Conservation (phyloP, 2,113 vertebrate genomes). For the Abramis brama region DNA sequence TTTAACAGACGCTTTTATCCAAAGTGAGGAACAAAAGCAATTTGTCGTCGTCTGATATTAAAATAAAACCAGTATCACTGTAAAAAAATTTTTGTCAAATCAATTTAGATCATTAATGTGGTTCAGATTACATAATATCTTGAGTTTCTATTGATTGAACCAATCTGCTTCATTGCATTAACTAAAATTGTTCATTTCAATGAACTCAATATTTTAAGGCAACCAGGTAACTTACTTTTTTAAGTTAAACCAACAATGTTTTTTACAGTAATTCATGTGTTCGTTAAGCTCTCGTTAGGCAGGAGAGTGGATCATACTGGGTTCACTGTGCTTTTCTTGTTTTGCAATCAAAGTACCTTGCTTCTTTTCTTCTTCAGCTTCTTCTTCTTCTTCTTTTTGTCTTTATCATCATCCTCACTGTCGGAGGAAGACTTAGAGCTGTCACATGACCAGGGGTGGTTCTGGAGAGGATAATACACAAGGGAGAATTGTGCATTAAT, state of each 20-base stretch:
- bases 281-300: not conserved
- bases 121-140: too few species aligned
- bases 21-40: not conserved
- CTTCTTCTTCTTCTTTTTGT: conserved; percentile 32
- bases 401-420: conserved; percentile 16
- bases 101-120: too few species aligned
- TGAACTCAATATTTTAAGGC: too few species aligned
- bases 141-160: too few species aligned
- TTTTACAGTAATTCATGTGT: not conserved
- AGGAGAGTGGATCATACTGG: not conserved
- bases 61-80: not conserved
- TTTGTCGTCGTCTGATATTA: not conserved
- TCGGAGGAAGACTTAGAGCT: conserved; percentile 43
- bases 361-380: conserved; percentile 40
- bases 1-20: not conserved
- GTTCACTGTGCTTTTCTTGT: not conserved
- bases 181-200: too few species aligned
- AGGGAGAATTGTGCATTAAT: not conserved
- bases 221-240: too few species aligned
- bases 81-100: too few species aligned
- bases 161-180: too few species aligned
- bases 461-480: not conserved
- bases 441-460: conserved; percentile 33
- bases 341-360: conserved; percentile 20
- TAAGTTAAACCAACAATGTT: too few species aligned